These are phyloP conservation scores for Elanus axillaris DNA, from an alignment of 2,113 vertebrate species.

Conservation along the genomic window DNA sequence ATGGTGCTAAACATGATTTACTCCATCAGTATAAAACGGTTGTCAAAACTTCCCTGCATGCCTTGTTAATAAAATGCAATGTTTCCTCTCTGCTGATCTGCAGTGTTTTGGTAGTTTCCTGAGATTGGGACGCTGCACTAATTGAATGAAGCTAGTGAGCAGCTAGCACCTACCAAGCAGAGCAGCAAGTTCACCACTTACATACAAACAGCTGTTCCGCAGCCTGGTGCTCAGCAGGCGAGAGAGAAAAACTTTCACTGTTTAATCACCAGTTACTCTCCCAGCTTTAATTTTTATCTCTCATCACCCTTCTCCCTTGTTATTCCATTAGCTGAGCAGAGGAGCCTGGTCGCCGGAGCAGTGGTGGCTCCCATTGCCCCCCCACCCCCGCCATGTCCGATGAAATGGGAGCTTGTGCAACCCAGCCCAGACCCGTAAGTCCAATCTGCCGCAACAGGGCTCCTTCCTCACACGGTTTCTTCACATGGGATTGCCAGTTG, in stretches of 20 bases:
- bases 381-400: neutral
- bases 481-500: neutral
- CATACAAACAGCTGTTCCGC: neutral
- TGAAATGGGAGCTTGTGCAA: neutral
- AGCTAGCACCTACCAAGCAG: neutral
- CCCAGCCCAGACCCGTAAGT: neutral
- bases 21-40: neutral
- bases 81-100: neutral
- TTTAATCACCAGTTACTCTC: neutral
- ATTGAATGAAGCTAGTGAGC: neutral
- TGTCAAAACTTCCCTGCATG: neutral
- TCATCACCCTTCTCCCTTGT: neutral
- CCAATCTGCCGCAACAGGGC: neutral
- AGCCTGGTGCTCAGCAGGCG: neutral
- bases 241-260: neutral
- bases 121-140: neutral
- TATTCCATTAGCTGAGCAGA: neutral
- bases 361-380: neutral
- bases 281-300: neutral
- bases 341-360: neutral
- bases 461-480: neutral
- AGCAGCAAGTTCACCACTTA: neutral
- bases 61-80: neutral
- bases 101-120: neutral
- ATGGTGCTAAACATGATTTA: neutral